Conservation (phyloP, 2,113 vertebrate genomes). For the Bambusicola thoracicus region DNA sequence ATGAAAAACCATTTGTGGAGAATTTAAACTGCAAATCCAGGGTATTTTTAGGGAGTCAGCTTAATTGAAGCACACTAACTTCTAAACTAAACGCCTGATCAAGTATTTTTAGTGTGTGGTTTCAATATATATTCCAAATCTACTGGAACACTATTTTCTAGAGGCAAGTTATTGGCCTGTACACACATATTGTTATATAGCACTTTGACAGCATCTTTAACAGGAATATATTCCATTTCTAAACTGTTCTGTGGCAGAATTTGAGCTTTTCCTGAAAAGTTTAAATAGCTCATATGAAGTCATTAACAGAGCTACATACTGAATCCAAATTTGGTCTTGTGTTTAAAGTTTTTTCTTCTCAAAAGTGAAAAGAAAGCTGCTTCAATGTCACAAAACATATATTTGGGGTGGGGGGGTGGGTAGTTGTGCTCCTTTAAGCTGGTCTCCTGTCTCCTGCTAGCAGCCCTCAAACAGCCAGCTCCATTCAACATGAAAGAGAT, state of each 20-base stretch:
- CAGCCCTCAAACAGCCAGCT: background rate
- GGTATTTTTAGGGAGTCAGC: background rate
- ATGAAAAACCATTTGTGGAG: background rate
- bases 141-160: background rate
- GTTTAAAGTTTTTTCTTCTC: background rate
- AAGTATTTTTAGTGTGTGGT: background rate
- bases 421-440: background rate
- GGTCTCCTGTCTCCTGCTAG: background rate
- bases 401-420: background rate
- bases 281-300: background rate
- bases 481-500: background rate
- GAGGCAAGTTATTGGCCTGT: background rate
- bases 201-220: background rate
- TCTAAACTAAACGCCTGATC: background rate
- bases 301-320: background rate
- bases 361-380: background rate
- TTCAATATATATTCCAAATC: background rate
- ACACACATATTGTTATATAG: background rate
- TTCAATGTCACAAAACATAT: background rate
- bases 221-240: background rate
- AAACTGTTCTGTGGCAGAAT: background rate
- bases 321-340: background rate
- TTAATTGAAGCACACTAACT: background rate
- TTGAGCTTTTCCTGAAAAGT: background rate
- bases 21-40: background rate